A percentile compares a stretch with the other conserved stretches of the same genome.
Conservation (phyloP, 2,888 invertebrate genomes). For the Ochropleura plecta region DNA sequence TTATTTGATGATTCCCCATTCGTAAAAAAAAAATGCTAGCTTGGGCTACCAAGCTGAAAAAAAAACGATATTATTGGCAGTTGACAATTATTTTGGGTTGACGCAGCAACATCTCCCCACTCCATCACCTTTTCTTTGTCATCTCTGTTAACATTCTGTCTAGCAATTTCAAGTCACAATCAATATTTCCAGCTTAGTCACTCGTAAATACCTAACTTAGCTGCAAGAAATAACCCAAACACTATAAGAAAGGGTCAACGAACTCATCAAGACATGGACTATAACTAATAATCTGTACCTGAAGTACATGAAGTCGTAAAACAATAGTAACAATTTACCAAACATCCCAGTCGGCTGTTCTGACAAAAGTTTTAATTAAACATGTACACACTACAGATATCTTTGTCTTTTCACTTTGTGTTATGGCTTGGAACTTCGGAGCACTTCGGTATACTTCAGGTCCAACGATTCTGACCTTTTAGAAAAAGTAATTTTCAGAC, state of each 20-base stretch:
- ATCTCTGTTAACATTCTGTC: neutral
- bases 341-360: constrained; percentile 60
- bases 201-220: neutral
- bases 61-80: too few relatives aligned
- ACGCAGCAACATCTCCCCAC: neutral
- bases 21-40: too few relatives aligned
- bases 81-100: neutral
- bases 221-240: neutral
- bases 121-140: neutral
- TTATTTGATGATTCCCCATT: too few relatives aligned
- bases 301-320: constrained; percentile 61
- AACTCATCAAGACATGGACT: constrained; percentile 52
- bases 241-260: constrained; percentile 55
- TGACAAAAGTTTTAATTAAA: constrained; percentile 87
- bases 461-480: constrained; percentile 23
- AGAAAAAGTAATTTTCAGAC: constrained; percentile 35
- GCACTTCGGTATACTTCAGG: constrained; percentile 29
- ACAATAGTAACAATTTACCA: constrained; percentile 60
- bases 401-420: constrained; percentile 73
- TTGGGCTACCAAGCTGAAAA: too few relatives aligned
- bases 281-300: constrained; percentile 61
- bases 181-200: neutral
- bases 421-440: constrained; percentile 65
- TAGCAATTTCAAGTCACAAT: neutral
- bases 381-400: constrained; percentile 73